These are phyloP conservation scores for Limnodromus scolopaceus DNA, from an alignment of 2,797 vertebrate genomes.

Conservation along the genomic window DNA sequence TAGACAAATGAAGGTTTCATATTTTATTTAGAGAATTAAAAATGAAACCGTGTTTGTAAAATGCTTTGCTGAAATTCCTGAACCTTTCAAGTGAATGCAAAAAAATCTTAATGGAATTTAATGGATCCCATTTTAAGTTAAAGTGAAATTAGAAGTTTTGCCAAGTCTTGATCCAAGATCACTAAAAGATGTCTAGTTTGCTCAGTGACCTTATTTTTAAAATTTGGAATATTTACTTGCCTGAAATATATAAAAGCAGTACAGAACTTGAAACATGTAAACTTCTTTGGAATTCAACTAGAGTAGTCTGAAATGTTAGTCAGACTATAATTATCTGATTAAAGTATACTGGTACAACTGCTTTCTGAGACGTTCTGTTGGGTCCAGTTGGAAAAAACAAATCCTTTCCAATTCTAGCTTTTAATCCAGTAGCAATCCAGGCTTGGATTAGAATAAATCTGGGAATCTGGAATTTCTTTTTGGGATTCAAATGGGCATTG, in stretches of 20 bases:
- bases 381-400: neutral
- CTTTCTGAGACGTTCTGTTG: neutral
- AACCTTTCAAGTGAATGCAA: neutral
- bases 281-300: neutral
- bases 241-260: neutral
- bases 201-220: neutral
- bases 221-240: neutral
- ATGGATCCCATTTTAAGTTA: neutral
- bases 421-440: neutral
- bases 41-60: neutral
- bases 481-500: neutral
- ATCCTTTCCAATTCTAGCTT: neutral
- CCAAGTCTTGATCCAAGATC: neutral
- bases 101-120: neutral
- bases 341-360: neutral
- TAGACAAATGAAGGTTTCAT: neutral
- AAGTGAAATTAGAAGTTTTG: neutral
- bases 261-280: neutral
- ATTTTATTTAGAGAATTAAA: slow-evolving; percentile 1
- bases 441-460: neutral
- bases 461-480: neutral
- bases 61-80: neutral
- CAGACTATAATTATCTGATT: neutral
- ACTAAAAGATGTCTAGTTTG: neutral
- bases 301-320: neutral